Evolutionary conservation across 35 echinoderm and acorn worm genomes (phyloP).

Genomic region (Diadema setosum): DNA sequence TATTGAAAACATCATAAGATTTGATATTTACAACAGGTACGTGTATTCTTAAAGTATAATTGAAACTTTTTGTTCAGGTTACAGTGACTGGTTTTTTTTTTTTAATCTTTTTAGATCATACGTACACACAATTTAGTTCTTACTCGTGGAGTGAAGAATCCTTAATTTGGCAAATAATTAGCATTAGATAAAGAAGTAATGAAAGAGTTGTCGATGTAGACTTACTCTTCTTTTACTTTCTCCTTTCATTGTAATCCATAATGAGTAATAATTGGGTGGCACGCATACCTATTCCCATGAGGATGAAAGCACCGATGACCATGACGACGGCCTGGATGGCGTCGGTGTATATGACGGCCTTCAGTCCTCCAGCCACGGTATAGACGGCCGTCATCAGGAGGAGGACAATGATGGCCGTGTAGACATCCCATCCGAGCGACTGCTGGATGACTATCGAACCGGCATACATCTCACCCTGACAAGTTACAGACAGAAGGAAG

Average conservation of each 20-base stretch:
- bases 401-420: constrained; percentile 57
- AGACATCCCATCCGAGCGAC: constrained; percentile 74
- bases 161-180: no score
- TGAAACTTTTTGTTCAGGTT: no score
- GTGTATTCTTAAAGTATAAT: no score
- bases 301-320: constrained; percentile 62
- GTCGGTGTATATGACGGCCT: constrained; percentile 93
- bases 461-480: constrained; percentile 88
- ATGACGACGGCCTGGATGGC: constrained; percentile 90
- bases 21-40: no score
- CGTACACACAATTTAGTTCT: no score
- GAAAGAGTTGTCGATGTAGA: no score
- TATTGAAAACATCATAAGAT: no score
- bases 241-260: background rate
- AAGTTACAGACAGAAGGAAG: background rate
- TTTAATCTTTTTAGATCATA: no score
- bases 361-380: constrained; percentile 89
- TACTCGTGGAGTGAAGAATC: no score
- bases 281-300: constrained; percentile 67
- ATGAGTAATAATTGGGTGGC: no score
- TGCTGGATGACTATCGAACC: constrained; percentile 87
- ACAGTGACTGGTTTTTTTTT: no score
- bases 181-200: no score
- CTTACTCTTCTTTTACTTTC: background rate
- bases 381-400: constrained; percentile 68